Evolutionary conservation across 2,113 vertebrate genomes (phyloP).

Genomic region (Odobenus rosmarus): DNA sequence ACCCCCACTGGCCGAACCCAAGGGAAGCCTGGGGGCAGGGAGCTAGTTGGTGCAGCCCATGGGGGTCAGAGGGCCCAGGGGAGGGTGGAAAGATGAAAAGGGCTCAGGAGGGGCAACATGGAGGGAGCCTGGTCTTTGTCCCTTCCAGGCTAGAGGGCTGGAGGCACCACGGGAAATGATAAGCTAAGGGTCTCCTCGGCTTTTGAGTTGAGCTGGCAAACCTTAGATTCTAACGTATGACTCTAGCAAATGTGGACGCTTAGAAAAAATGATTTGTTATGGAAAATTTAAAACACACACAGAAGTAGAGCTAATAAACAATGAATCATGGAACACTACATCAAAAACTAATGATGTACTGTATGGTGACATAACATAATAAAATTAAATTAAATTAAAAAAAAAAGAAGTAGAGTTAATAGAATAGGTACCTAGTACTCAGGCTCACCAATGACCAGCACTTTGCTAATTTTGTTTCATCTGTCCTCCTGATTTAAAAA

Average conservation of each 20-base stretch:
- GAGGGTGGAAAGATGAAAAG: neutral
- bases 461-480: neutral
- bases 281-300: neutral
- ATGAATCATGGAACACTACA: too few relatives aligned
- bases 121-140: neutral
- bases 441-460: neutral
- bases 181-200: neutral
- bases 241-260: neutral
- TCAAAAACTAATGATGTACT: too few relatives aligned
- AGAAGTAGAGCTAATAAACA: neutral
- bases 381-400: too few relatives aligned
- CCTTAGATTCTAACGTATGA: neutral
- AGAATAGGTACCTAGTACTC: neutral
- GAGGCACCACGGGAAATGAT: neutral
- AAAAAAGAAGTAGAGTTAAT: too few relatives aligned
- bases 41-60: neutral
- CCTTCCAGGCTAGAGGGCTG: neutral
- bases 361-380: too few relatives aligned
- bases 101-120: neutral
- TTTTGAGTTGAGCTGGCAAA: neutral
- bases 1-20: neutral
- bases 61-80: neutral
- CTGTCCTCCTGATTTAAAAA: neutral
- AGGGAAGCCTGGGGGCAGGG: neutral
- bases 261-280: neutral